Evolutionary conservation across 1,140 invertebrate species (phyloP).

Genomic region (Lordiphosa mommai): DNA sequence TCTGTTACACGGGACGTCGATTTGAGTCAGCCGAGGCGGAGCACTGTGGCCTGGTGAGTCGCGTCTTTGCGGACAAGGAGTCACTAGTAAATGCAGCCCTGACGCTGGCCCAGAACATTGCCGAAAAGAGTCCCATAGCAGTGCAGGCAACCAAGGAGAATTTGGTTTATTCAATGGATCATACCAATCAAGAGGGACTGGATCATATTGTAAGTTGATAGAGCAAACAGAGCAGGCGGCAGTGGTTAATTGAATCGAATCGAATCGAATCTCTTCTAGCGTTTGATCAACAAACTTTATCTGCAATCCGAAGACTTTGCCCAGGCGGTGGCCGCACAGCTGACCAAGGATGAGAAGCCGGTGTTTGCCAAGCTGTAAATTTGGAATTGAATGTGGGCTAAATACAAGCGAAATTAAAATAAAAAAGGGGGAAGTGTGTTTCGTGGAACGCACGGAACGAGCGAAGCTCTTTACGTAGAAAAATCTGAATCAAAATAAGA

Average conservation of each 20-base stretch:
- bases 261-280: conserved; percentile 85
- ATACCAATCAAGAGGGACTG: conserved; percentile 90
- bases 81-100: conserved; percentile 85
- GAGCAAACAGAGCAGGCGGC: no score
- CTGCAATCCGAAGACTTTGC: conserved; percentile 95
- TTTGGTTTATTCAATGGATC: conserved; percentile 92
- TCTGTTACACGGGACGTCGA: conserved; percentile 92
- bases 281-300: conserved; percentile 89
- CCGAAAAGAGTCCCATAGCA: conserved; percentile 95
- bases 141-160: conserved; percentile 93
- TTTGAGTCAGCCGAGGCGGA: conserved; percentile 90
- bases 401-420: no score
- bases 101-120: conserved; percentile 88
- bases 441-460: no score
- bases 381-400: no score
- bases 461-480: no score
- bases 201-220: conserved; percentile 89
- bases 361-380: conserved; percentile 87
- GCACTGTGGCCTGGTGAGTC: conserved; percentile 87
- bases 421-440: background rate
- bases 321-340: conserved; percentile 87
- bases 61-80: conserved; percentile 78
- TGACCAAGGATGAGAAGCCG: conserved; percentile 86
- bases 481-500: no score
- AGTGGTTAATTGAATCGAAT: background rate